Conservation (phyloP, 2,888 invertebrate species). For the Dicycla oo region DNA sequence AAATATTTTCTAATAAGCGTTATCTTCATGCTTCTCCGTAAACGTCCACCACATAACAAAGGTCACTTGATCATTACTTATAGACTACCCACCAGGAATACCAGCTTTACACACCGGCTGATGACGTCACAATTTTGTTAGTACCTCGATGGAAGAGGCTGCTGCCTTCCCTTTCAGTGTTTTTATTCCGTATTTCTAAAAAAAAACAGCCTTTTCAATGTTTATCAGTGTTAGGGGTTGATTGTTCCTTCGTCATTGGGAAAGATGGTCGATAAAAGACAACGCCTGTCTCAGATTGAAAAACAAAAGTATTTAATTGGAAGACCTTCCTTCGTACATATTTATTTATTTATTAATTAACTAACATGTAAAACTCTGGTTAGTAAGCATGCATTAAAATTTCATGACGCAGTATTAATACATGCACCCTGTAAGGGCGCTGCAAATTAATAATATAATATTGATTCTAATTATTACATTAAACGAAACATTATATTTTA, state of each 20-base stretch:
- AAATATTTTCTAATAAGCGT: not conserved
- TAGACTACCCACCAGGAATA: not conserved
- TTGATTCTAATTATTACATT: too few relatives aligned
- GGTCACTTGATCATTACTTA: not conserved
- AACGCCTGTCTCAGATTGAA: slow-evolving; percentile 29
- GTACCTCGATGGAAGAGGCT: too few relatives aligned
- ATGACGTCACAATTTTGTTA: not conserved
- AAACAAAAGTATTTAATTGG: not conserved
- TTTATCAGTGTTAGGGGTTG: slow-evolving; percentile 16
- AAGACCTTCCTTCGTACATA: not conserved
- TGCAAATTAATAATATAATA: too few relatives aligned
- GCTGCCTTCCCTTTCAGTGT: not conserved
- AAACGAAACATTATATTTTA: too few relatives aligned
- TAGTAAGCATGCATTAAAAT: too few relatives aligned
- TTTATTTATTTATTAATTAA: too few relatives aligned
- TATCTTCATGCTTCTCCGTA: not conserved
- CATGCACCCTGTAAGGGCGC: too few relatives aligned
- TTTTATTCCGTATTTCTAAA: not conserved
- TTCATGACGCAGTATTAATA: too few relatives aligned
- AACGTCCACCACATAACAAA: not conserved
- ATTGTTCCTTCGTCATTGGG: not conserved
- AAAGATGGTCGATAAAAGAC: slow-evolving; percentile 9
- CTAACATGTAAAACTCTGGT: too few relatives aligned
- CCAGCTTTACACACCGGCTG: not conserved
- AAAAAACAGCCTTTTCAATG: not conserved